Percentiles rank a stretch among this genome's conserved stretches.
These are phyloP conservation scores for Hedya salicella DNA, from an alignment of 2,888 invertebrate species.

Conservation along the genomic window DNA sequence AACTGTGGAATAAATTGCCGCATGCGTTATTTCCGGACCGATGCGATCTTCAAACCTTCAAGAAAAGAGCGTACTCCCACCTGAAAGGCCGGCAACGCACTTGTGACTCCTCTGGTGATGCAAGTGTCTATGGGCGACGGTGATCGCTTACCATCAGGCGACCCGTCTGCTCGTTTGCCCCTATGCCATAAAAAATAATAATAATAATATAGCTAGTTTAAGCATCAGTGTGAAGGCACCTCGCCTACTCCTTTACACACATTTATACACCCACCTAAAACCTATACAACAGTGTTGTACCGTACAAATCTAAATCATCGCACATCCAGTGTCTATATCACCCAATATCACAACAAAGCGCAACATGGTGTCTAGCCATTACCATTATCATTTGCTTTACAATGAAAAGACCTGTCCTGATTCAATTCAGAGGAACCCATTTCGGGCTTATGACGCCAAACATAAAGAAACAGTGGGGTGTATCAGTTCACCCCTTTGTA, in stretches of 20 bases:
- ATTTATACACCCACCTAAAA: neutral
- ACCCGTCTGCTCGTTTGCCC: too few relatives aligned
- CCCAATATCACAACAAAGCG: constrained; percentile 64
- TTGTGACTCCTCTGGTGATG: too few relatives aligned
- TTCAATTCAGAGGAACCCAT: constrained; percentile 73
- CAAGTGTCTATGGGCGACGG: too few relatives aligned
- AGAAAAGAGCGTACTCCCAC: too few relatives aligned
- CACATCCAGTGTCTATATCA: constrained; percentile 43
- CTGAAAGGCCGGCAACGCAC: too few relatives aligned
- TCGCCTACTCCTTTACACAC: neutral
- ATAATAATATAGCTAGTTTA: neutral
- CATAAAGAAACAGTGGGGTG: constrained; percentile 81
- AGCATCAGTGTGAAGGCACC: neutral
- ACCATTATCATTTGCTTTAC: constrained; percentile 81
- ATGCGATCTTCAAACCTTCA: too few relatives aligned
- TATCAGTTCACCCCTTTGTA: constrained; percentile 77
- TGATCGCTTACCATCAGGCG: too few relatives aligned
- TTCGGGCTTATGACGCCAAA: constrained; percentile 77
- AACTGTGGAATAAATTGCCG: too few relatives aligned
- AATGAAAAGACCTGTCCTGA: constrained; percentile 72
- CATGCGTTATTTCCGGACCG: too few relatives aligned
- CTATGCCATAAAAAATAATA: too few relatives aligned
- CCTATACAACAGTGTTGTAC: constrained; percentile 30
- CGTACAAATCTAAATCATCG: constrained; percentile 20
- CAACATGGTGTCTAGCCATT: constrained; percentile 77